Percentiles rank a stretch among this genome's conserved stretches.
phyloP scores from a whole-genome alignment of 2,113 vertebrate species.

The Peromyscus maniculatus region DNA sequence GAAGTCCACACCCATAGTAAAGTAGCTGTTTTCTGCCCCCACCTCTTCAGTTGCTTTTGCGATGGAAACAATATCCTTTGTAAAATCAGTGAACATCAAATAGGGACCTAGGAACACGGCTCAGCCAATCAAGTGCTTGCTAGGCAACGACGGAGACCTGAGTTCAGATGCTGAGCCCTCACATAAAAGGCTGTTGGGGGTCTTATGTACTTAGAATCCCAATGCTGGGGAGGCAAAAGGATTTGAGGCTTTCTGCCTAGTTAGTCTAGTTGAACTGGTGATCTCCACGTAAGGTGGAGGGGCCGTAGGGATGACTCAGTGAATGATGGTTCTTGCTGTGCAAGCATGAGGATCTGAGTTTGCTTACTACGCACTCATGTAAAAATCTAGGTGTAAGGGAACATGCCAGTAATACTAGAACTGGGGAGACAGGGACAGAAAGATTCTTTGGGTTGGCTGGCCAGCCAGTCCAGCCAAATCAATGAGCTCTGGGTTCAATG shows the following conservation, averaged over 20 bases:
- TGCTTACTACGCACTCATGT: background rate
- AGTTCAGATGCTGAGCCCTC: background rate
- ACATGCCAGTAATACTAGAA: background rate
- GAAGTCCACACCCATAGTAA: background rate
- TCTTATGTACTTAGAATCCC: background rate
- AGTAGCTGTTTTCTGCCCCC: background rate
- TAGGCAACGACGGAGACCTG: background rate
- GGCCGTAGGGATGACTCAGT: background rate
- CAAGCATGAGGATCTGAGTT: background rate
- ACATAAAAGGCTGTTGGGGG: background rate
- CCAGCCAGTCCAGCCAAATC: background rate
- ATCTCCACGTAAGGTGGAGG: rapidly evolving
- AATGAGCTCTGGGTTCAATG: background rate
- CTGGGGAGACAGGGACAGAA: background rate
- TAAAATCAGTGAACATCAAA: background rate
- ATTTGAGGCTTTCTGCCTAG: no score
- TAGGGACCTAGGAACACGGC: background rate
- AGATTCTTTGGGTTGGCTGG: background rate
- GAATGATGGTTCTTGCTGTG: background rate
- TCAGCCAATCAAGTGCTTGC: background rate
- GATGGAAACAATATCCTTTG: background rate
- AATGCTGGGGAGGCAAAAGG: background rate
- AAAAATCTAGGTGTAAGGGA: background rate
- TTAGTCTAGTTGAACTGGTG: background rate
- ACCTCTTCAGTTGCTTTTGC: background rate